Base-by-base conservation (phyloP, 1,140 invertebrate genomes). In the Zaprionus lachaisei region DNA sequence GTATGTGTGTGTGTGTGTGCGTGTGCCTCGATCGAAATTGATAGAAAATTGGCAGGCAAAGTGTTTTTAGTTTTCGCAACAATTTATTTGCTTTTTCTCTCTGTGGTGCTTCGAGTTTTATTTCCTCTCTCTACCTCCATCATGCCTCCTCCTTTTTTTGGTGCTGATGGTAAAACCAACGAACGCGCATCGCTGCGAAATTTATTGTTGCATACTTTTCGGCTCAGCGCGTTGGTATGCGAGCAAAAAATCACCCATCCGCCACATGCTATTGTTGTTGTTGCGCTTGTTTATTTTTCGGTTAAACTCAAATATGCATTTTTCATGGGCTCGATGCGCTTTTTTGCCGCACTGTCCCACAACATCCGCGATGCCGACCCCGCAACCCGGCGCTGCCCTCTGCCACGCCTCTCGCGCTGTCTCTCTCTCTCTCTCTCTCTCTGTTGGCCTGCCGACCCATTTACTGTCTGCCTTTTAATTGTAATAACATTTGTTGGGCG, bases 161-260 rank as follows among this genome's bases (percentile, higher is more conserved):
- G 20, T 3, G 64, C 22, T 17, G 41, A 22, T 24, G 83, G 34
- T 41, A 65, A 70, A 75, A 64, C 60, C 64, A 86, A 86, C 82
- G 80, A 77, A 70, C 72, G 72, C 56, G 74, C 74, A 73, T 69
- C 74, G 78, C 65, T 54, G 65, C 38, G 26, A 80, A 83, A 87
- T 87, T 89, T 87, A 87, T 87, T 87, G 84, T 87, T 87, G 84
- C 78, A 90, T 87, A 81, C 84, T 87, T 87, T 87, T 87, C 84
- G 85, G 81, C 81, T 87, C 84, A 87, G 84, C 84, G 81, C 84
- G 72, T 66, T 67, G 71, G 78, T 69, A 79, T 55, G 69, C 68
- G 70, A n/a, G 51, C 17, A 47, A 54, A 51, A 51, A n/a, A 47
- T 51, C 47, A 47, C n/a, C 41, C 41, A 17, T 17, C 41, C 41